Percentiles rank a stretch among this genome's conserved stretches.
Evolutionary conservation across 1,140 invertebrate genomes (phyloP).

Genomic region (Trypoxylus dichotomus): DNA sequence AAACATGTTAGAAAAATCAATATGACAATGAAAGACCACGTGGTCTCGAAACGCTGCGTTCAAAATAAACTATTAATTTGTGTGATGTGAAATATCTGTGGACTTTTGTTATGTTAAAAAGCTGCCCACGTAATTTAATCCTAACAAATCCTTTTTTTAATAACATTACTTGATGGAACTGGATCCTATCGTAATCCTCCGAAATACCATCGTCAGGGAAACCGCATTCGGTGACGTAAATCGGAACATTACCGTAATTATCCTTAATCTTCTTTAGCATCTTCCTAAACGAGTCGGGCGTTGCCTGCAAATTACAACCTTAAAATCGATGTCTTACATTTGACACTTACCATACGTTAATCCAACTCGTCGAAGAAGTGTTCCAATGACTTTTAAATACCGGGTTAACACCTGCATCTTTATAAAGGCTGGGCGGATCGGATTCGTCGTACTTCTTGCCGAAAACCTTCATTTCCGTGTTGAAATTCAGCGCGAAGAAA

Average conservation of each 20-base stretch:
- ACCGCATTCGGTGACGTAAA: conserved; percentile 64
- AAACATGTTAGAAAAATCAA: too few relatives aligned
- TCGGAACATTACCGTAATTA: conserved; percentile 56
- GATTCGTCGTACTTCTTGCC: background rate
- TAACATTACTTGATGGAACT: conserved; percentile 55
- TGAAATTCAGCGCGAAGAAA: conserved; percentile 5
- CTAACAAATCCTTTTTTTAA: too few relatives aligned
- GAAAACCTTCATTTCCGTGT: background rate
- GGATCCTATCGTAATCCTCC: conserved; percentile 55
- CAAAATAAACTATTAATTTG: too few relatives aligned
- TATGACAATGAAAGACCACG: too few relatives aligned
- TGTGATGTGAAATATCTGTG: too few relatives aligned
- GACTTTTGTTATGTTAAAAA: too few relatives aligned
- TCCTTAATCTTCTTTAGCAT: conserved; percentile 58
- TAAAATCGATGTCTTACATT: background rate
- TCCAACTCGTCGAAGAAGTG: background rate
- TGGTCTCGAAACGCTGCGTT: too few relatives aligned
- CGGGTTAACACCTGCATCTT: background rate
- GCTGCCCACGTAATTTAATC: too few relatives aligned
- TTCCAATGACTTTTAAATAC: background rate
- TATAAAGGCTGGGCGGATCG: background rate
- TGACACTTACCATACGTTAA: background rate
- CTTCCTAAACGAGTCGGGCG: conserved; percentile 57
- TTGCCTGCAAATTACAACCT: background rate
- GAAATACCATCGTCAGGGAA: conserved; percentile 52